Evolutionary conservation across 64 coral and sea anemone genomes (phyloP), one percentile per base, ranked within the genome.

Genomic region (Anthopleura sola): DNA sequence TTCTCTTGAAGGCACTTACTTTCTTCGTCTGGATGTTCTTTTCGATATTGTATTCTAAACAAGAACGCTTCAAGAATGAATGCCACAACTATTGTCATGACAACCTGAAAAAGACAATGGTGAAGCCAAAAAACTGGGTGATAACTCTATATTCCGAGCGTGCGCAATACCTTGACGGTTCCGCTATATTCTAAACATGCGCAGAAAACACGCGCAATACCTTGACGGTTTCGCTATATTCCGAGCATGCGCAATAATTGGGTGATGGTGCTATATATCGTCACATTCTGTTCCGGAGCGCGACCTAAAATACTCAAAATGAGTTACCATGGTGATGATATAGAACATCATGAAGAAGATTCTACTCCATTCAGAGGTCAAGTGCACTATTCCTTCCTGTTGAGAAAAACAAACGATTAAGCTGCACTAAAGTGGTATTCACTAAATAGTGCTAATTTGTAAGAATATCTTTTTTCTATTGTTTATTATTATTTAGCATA

Each of bases 51-150:
- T 33, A 99, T 99, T 47, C 87, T 78, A 75, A 99, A 99, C 31
- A 99, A 88, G 36, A 99, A 99, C 0, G 97, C 92, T 58, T 99
- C 97, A 37, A 99, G 85, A 37, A 99, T 89, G 56, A 99, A 99
- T 21, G 97, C 93, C 0, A 99, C 97, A 48, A 99, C 76, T 17
- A 99, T 99, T 17, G 97, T 99, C 97, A 95, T 94, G 64, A 99
- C 97, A 82, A 99, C 92, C 97, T 99, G 62, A 77, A 83, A 75
- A 82, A 62, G 58, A 75, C 58, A 62, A 62, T 9, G 5, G 21
- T 56, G 40, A 44, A 44, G 9, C 40, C 4, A 6, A 44, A 44
- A 44, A 44, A 8, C 40, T 44, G 9, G 40, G 40, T 44, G 4
- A n/a, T n/a, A 44, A 8, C 4, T 44, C 0, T 44, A 44, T 3